These are phyloP conservation scores for Leucophora obtusa DNA, from an alignment of 2,888 invertebrate genomes.

Conservation along the genomic window DNA sequence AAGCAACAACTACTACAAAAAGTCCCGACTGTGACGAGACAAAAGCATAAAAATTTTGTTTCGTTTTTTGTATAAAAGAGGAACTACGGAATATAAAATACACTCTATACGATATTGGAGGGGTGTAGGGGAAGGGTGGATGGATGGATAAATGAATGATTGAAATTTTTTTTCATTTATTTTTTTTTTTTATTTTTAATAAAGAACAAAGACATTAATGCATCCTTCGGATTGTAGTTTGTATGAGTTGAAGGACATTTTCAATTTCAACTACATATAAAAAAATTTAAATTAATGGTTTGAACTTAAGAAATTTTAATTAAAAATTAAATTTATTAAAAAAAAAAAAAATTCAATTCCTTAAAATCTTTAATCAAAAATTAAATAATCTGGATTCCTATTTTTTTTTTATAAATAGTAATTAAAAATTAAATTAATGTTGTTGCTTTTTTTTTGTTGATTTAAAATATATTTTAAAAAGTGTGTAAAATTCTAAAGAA, in stretches of 20 bases:
- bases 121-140: constrained; percentile 24
- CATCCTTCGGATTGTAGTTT: not conserved
- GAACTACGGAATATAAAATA: not conserved
- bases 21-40: constrained; percentile 43
- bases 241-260: constrained; percentile 37
- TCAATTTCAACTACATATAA: constrained; percentile 18
- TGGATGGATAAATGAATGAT: constrained; percentile 19
- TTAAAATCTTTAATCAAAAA: not conserved
- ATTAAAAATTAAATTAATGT: constrained; percentile 9
- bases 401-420: not conserved
- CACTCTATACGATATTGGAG: no score
- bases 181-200: not conserved
- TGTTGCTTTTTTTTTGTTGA: constrained; percentile 44
- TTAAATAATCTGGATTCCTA: not conserved
- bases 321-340: not conserved
- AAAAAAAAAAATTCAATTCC: not conserved
- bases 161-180: constrained; percentile 12
- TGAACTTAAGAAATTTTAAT: not conserved
- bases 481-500: constrained; percentile 9
- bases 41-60: constrained; percentile 37
- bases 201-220: constrained; percentile 21
- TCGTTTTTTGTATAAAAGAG: constrained; percentile 18
- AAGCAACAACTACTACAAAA: constrained; percentile 53
- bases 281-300: not conserved
- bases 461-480: not conserved